Evolutionary conservation across 2,888 invertebrate species (phyloP).

Genomic region (Poecilobothrus nobilitatus): DNA sequence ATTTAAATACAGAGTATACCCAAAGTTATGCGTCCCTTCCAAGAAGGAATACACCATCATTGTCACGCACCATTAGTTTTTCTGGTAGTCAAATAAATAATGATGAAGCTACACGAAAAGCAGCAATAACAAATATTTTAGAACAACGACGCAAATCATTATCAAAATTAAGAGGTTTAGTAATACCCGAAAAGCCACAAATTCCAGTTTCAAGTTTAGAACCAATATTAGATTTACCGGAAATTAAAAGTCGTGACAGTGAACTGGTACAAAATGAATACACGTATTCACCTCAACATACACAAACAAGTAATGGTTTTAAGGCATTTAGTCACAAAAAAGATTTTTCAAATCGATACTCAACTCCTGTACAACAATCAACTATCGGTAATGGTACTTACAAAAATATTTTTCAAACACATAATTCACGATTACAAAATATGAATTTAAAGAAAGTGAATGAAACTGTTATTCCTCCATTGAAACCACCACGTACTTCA

Average conservation of each 20-base stretch:
- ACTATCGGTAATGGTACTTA: slow-evolving; percentile 29
- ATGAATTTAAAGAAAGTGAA: slow-evolving; percentile 24
- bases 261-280: slow-evolving; percentile 44
- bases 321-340: neutral
- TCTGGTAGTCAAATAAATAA: slow-evolving; percentile 35
- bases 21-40: slow-evolving; percentile 33
- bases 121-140: slow-evolving; percentile 63
- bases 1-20: slow-evolving; percentile 33
- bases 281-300: neutral
- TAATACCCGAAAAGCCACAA: slow-evolving; percentile 68
- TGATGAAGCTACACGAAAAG: slow-evolving; percentile 48
- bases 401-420: slow-evolving; percentile 24
- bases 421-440: slow-evolving; percentile 23
- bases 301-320: neutral
- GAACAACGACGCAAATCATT: slow-evolving; percentile 75
- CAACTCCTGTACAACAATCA: slow-evolving; percentile 13
- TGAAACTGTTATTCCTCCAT: slow-evolving; percentile 30
- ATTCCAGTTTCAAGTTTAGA: slow-evolving; percentile 44
- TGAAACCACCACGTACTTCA: slow-evolving; percentile 41
- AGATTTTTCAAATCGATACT: slow-evolving; percentile 7
- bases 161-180: slow-evolving; percentile 77
- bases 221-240: slow-evolving; percentile 66
- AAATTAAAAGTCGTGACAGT: slow-evolving; percentile 68
- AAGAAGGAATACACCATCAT: slow-evolving; percentile 23
- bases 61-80: slow-evolving; percentile 42